Percentiles rank a stretch among this genome's conserved stretches.
Conservation (phyloP, 2,888 invertebrate genomes). For the Icerya purchasi region DNA sequence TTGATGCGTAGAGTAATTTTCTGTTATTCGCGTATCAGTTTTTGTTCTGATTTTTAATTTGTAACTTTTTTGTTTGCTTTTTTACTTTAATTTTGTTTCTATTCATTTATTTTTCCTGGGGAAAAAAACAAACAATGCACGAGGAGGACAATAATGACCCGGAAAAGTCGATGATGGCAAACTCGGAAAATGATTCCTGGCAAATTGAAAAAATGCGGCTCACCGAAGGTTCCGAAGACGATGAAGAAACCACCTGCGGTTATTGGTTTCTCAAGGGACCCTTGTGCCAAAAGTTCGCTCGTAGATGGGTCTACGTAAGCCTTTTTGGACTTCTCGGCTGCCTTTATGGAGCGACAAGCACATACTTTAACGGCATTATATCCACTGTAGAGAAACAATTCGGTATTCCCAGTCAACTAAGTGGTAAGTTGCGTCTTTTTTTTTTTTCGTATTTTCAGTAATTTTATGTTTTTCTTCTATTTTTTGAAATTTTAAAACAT, state of each 20-base stretch:
- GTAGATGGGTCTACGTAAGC: slow-evolving; percentile 35
- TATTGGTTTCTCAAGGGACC: slow-evolving; percentile 36
- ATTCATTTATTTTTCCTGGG: too few relatives aligned
- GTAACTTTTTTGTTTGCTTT: too few relatives aligned
- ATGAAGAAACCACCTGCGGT: slow-evolving; percentile 40
- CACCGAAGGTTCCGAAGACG: too few relatives aligned
- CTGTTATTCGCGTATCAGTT: too few relatives aligned
- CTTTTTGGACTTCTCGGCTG: slow-evolving; percentile 45
- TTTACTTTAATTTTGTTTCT: too few relatives aligned
- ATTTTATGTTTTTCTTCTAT: not conserved
- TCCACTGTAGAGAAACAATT: slow-evolving; percentile 51
- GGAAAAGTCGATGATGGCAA: too few relatives aligned
- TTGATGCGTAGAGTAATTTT: too few relatives aligned
- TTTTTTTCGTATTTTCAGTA: slow-evolving; percentile 1
- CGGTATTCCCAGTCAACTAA: slow-evolving; percentile 46
- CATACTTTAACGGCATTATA: slow-evolving; percentile 51
- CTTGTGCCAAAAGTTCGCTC: slow-evolving; percentile 35
- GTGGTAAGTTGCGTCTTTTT: slow-evolving; percentile 28
- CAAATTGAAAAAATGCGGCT: too few relatives aligned
- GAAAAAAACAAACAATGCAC: too few relatives aligned
- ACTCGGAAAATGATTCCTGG: too few relatives aligned
- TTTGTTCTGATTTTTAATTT: too few relatives aligned
- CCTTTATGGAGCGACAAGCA: slow-evolving; percentile 42
- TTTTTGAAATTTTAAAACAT: not conserved
- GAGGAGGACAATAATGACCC: too few relatives aligned